Conservation (phyloP, 2,797 vertebrate genomes). For the Aythya fuligula region DNA sequence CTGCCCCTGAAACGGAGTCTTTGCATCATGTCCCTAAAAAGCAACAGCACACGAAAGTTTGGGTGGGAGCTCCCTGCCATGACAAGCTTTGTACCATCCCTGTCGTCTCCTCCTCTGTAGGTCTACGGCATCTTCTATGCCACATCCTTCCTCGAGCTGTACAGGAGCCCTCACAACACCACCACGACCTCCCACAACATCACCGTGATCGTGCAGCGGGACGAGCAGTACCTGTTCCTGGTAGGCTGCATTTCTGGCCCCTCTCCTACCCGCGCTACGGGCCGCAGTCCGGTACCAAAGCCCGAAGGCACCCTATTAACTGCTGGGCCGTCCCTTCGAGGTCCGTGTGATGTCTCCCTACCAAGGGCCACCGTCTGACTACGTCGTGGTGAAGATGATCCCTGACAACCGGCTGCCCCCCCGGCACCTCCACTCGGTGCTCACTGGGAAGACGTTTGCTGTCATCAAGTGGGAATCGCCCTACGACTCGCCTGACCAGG, state of each 20-base stretch:
- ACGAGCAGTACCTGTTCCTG: constrained; percentile 95
- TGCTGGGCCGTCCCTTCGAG: constrained; percentile 69
- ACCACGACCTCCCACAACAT: constrained; percentile 79
- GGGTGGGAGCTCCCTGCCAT: neutral
- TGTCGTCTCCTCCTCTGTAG: constrained; percentile 64
- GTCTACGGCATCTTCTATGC: constrained; percentile 92
- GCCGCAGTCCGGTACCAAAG: neutral
- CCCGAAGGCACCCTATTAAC: neutral
- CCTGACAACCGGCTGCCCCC: constrained; percentile 94
- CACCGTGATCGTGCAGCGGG: constrained; percentile 86
- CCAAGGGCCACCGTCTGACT: constrained; percentile 91
- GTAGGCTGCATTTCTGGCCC: constrained; percentile 72
- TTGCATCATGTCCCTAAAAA: neutral
- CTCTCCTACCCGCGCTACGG: accelerated
- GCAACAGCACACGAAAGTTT: neutral
- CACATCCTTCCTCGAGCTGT: constrained; percentile 93
- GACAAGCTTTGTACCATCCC: neutral
- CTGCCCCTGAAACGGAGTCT: neutral
- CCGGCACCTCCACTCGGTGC: constrained; percentile 91
- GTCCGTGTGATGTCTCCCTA: constrained; percentile 90
- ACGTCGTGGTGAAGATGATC: constrained; percentile 92
- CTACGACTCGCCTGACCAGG: constrained; percentile 87
- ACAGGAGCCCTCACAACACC: constrained; percentile 83
- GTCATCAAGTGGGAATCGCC: constrained; percentile 96
- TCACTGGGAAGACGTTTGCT: constrained; percentile 84